Evolutionary conservation across 2,797 vertebrate species (phyloP), one percentile per base, ranked within the genome.

Genomic region (Limosa lapponica): DNA sequence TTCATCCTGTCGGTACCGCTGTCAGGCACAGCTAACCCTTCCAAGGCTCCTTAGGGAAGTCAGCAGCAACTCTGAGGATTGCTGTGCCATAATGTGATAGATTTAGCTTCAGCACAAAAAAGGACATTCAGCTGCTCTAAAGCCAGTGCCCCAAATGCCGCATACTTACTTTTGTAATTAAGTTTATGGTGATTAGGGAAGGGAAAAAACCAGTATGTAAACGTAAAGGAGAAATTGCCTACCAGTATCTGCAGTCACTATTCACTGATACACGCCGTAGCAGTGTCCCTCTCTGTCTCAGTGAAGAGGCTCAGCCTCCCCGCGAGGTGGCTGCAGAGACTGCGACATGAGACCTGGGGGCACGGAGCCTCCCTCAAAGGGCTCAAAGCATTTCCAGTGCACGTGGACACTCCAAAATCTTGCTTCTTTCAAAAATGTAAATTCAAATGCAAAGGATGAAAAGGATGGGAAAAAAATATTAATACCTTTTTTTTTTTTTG

Each of bases 291-390:
- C 16, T 1, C 7, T 0, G 34, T 54, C 69, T 12, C 7, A 0
- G 59, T 6, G 70, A 2, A 24, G 55, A 11, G 24, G 27, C 73
- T 0, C 41, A 1, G 34, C 5, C 25, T 89, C 43, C 82, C 93
- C 86, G 10, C 81, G 37, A 97, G 97, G 15, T 86, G 96, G 96
- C 97, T 92, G 96, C 94, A 97, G 91, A 97, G 96, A 90, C 96
- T 70, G 85, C 4, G 7, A 48, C 61, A 70, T 41, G 1, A 0
- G 1, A 7, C n/a, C 62, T 0, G 5, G 6, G 6, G 18, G 0
- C 1, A 13, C 12, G 23, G 23, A 48, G 46, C 46, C 46, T 48
- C 13, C 0, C 66, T 3, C 37, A 16, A 7, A 67, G 58, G 32
- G 30, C 32, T 80, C 36, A 0, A 6, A 20, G 4, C 0, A 4